These are phyloP conservation scores for Psilopsiagon aymara DNA, from an alignment of 2,113 vertebrate species.

Conservation along the genomic window DNA sequence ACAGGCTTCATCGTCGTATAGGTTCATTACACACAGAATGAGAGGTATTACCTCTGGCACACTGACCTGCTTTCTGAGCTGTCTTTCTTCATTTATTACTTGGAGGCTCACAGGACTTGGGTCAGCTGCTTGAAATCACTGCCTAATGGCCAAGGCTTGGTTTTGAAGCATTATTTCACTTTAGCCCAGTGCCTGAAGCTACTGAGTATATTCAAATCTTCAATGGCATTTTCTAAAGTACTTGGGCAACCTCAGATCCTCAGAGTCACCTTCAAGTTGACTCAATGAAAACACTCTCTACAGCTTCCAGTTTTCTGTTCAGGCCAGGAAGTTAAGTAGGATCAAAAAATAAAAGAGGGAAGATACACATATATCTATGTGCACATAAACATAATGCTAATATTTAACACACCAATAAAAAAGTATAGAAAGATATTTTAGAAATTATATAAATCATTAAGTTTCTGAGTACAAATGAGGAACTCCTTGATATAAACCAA, in stretches of 20 bases:
- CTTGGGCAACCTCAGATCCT: not conserved
- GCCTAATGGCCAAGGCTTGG: not conserved
- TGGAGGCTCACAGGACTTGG: not conserved
- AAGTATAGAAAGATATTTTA: not conserved
- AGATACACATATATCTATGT: not conserved
- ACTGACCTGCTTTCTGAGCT: not conserved
- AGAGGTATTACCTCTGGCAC: not conserved
- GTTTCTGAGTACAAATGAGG: not conserved
- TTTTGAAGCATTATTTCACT: constrained; percentile 17
- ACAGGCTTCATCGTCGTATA: not conserved
- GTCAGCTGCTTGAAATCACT: not conserved
- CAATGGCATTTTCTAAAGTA: not conserved
- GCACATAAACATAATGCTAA: not conserved
- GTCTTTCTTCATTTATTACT: not conserved
- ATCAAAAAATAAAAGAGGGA: not conserved
- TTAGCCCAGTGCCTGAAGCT: not conserved
- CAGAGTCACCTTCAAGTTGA: not conserved
- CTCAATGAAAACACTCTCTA: not conserved
- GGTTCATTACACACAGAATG: not conserved
- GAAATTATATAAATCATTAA: not conserved
- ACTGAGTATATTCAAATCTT: not conserved
- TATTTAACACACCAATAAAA: not conserved
- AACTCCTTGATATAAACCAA: not conserved
- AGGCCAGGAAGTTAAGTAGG: not conserved
- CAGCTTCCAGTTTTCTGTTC: not conserved